phyloP scores from a whole-genome alignment of 2,113 vertebrate species.

The Dipodomys spectabilis region DNA sequence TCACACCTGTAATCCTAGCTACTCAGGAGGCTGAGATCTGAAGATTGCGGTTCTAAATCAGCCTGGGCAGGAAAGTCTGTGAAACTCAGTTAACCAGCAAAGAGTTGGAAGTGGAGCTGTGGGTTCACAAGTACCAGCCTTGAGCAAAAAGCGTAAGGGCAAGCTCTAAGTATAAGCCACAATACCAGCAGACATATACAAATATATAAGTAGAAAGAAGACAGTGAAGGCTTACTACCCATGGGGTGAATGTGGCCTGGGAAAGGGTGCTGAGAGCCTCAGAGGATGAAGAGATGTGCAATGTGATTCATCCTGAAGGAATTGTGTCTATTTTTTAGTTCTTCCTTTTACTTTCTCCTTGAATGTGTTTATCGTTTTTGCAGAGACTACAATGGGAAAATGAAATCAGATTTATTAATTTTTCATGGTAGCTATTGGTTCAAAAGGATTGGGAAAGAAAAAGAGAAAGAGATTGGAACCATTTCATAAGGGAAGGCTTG shows the following conservation, averaged over 20 bases:
- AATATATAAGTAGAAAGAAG: background rate
- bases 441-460: background rate
- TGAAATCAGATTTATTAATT: conserved; percentile 18
- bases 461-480: background rate
- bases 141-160: no score
- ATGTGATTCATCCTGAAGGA: background rate
- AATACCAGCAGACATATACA: background rate
- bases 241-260: background rate
- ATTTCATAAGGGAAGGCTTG: background rate
- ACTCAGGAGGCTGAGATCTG: no score
- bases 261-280: background rate
- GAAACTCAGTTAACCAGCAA: no score
- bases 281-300: background rate
- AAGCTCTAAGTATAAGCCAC: no score
- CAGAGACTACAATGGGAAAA: conserved; percentile 4
- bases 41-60: background rate
- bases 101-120: no score
- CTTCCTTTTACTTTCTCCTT: conserved; percentile 1
- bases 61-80: background rate
- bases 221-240: background rate
- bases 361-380: conserved; percentile 48
- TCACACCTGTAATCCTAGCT: no score
- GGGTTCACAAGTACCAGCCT: no score
- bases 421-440: conserved; percentile 39
- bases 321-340: conserved; percentile 7